Evolutionary conservation across 2,797 vertebrate genomes (phyloP), one percentile per base, ranked within the genome.

Genomic region (Eulemur albifrons): DNA sequence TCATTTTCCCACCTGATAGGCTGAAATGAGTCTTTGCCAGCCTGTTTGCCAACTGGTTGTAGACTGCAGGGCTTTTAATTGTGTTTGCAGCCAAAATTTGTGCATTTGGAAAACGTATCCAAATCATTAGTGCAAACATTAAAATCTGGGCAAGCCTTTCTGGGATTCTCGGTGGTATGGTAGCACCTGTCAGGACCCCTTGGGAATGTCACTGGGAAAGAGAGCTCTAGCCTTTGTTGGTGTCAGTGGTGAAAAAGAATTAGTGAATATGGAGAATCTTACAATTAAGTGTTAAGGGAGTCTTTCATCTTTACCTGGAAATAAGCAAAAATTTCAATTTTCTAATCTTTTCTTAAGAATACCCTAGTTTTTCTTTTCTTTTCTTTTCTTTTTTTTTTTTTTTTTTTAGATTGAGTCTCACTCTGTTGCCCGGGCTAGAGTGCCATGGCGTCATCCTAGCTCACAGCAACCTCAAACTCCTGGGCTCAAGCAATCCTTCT

Each of bases 11-110:
- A 73, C 87, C 38, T 69, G n/a, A 75, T 88, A 95, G 90, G 73
- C 85, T 90, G 67, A 93, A 96, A 84, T 69, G 84, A 96, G 52
- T 96, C 54, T 90, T 96, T 90, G 80, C 72, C 23, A 92, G 82
- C n/a, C 86, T 93, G 70, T 75, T 89, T 97, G 72, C 81, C 38
- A 90, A 15, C 48, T 25, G 57, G 52, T 92, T 67, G 30, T 92
- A 96, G 95, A 91, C 57, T 88, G 87, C 77, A 30, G 95, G 11
- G 18, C 54, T 96, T 97, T 94, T 63, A 85, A 7, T 93, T 92
- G 77, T 93, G 23, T 45, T 95, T 23, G 23, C 63, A 92, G 50
- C 40, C 79, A 75, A 95, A 92, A 90, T 93, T 82, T 92, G 81
- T 95, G 54, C 40, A 77, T 83, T 92, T 96, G 69, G 75, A 81